A percentile compares a stretch with the other conserved stretches of the same genome.
Evolutionary conservation across 2,888 invertebrate genomes (phyloP).

Genomic region (Eilema sororculum): DNA sequence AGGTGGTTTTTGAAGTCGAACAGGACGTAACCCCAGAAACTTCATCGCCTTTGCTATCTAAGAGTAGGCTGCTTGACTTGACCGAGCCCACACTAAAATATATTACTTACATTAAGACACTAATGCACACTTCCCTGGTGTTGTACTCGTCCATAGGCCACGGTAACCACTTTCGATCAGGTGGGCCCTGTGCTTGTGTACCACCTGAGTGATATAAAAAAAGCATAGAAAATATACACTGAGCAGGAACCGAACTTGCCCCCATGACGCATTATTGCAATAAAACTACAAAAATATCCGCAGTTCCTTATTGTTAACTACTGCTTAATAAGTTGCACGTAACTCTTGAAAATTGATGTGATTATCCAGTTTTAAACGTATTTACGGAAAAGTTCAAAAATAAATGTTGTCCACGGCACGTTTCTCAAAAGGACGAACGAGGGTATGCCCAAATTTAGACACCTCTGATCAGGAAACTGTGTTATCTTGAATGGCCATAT

Average conservation of each 20-base stretch:
- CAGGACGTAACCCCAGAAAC: too few species aligned
- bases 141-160: too few species aligned
- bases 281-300: not conserved
- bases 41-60: too few species aligned
- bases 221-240: not conserved
- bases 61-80: too few species aligned
- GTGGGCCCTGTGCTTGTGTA: too few species aligned
- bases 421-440: constrained; percentile 15
- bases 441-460: constrained; percentile 37
- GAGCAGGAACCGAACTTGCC: not conserved
- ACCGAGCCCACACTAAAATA: too few species aligned
- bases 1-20: too few species aligned
- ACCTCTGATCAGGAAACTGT: constrained; percentile 35
- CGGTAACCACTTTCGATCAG: too few species aligned
- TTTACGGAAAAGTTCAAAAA: constrained; percentile 32
- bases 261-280: not conserved
- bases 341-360: constrained; percentile 1
- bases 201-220: too few species aligned
- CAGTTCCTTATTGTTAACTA: not conserved
- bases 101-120: too few species aligned
- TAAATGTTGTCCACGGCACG: constrained; percentile 21
- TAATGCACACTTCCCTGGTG: too few species aligned
- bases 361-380: constrained; percentile 17
- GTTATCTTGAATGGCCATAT: constrained; percentile 16
- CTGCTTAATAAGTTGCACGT: not conserved